These are phyloP conservation scores for Chrysochloris asiatica DNA, from an alignment of 2,113 vertebrate genomes.

Conservation along the genomic window DNA sequence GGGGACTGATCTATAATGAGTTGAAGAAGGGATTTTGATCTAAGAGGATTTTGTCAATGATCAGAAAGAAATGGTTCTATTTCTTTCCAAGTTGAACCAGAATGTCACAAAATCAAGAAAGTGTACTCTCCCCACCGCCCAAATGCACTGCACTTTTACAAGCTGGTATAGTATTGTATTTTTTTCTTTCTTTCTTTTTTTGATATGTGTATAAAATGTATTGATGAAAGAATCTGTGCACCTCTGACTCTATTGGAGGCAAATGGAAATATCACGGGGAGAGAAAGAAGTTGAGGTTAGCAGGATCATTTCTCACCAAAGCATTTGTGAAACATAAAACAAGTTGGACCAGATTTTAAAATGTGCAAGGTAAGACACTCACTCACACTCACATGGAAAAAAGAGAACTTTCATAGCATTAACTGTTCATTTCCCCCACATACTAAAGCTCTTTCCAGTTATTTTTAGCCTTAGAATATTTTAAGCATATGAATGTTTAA, in stretches of 20 bases:
- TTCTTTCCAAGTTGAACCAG: slow-evolving; percentile 58
- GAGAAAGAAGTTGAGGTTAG: slow-evolving; percentile 35
- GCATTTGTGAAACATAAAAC: slow-evolving; percentile 47
- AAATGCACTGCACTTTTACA: slow-evolving; percentile 45
- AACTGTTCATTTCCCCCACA: not conserved
- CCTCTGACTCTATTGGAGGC: slow-evolving; percentile 29
- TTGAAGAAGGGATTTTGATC: slow-evolving; percentile 58
- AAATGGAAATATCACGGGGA: slow-evolving; percentile 51
- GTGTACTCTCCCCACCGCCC: not conserved
- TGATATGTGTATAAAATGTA: slow-evolving; percentile 28
- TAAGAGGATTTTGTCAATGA: slow-evolving; percentile 63
- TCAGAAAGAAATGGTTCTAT: slow-evolving; percentile 55
- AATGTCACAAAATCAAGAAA: slow-evolving; percentile 63
- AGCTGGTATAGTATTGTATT: not conserved
- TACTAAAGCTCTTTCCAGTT: not conserved
- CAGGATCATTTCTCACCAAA: slow-evolving; percentile 14
- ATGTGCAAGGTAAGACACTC: not conserved
- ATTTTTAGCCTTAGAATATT: slow-evolving; percentile 6
- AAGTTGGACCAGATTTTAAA: slow-evolving; percentile 25
- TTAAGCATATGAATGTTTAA: not conserved
- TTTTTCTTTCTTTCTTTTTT: not conserved
- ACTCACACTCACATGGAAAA: slow-evolving; percentile 5
- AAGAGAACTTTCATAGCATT: not conserved
- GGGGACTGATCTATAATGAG: slow-evolving; percentile 55
- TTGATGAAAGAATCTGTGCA: slow-evolving; percentile 47